phyloP scores from a whole-genome alignment of 1,140 invertebrate genomes.

The Chymomyza costata region DNA sequence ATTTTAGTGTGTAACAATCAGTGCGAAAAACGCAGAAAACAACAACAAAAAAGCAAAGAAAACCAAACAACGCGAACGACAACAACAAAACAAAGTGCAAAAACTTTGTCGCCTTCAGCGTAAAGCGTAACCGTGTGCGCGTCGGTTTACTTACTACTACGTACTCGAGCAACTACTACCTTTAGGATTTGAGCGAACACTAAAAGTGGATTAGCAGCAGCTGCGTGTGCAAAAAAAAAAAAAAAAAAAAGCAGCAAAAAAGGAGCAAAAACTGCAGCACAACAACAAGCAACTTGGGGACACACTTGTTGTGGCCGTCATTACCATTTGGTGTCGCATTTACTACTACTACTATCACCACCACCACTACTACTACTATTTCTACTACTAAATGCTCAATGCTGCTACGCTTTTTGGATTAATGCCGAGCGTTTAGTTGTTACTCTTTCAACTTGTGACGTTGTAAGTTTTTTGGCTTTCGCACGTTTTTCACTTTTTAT shows the following conservation, averaged over 20 bases:
- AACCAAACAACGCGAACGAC: constrained; percentile 2
- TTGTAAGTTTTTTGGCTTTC: constrained; percentile 45
- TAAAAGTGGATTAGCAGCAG: constrained; percentile 63
- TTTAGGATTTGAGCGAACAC: constrained; percentile 16
- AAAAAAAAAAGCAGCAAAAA: constrained; percentile 5
- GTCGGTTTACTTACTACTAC: too few species aligned
- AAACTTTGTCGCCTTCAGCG: background rate
- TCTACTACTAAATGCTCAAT: too few species aligned
- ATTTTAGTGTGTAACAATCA: constrained; percentile 69
- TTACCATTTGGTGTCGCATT: background rate
- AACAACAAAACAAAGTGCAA: constrained; percentile 8
- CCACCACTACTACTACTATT: constrained; percentile 20
- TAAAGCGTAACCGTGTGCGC: too few species aligned
- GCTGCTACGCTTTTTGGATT: constrained; percentile 36
- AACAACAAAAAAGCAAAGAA: constrained; percentile 17
- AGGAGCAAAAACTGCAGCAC: constrained; percentile 21
- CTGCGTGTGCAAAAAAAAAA: background rate
- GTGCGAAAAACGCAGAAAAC: constrained; percentile 32
- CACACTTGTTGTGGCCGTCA: background rate
- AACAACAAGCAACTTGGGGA: background rate
- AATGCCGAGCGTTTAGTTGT: constrained; percentile 38
- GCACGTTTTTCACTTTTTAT: constrained; percentile 3
- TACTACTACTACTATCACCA: constrained; percentile 4
- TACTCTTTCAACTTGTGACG: constrained; percentile 46
- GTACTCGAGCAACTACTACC: too few species aligned